Conservation (phyloP, 2,797 vertebrate genomes). For the Fratercula arctica region DNA sequence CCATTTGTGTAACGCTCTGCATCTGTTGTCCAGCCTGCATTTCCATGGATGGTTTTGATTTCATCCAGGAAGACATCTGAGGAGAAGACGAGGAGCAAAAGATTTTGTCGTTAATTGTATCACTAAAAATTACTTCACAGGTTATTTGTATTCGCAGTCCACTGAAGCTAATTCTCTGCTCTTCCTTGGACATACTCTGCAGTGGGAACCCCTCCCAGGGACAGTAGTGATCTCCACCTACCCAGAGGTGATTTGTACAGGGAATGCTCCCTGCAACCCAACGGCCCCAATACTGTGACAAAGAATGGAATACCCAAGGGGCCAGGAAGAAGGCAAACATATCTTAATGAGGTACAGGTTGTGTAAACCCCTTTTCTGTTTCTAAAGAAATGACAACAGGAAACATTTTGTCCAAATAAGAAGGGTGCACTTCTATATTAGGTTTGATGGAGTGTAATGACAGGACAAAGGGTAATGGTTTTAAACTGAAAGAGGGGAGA, state of each 20-base stretch:
- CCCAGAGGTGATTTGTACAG: background rate
- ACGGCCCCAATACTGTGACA: background rate
- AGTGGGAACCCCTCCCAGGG: background rate
- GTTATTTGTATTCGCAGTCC: background rate
- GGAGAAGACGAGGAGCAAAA: background rate
- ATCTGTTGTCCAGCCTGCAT: background rate
- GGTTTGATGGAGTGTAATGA: background rate
- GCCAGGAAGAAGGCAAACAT: background rate
- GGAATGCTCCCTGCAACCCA: background rate
- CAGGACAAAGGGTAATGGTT: background rate
- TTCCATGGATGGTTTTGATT: background rate
- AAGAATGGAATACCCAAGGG: background rate
- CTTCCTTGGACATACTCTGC: background rate
- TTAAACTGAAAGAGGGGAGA: background rate
- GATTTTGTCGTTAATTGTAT: background rate
- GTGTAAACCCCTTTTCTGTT: fast-evolving
- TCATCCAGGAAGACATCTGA: background rate
- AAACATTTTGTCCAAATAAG: background rate
- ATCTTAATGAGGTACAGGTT: background rate
- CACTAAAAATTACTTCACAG: background rate
- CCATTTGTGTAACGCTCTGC: background rate
- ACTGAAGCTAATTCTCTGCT: background rate
- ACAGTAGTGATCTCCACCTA: background rate
- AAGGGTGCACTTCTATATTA: background rate
- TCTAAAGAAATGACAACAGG: background rate